Evolutionary conservation across 2,888 invertebrate genomes (phyloP).

Genomic region (Oscheius sp.): DNA sequence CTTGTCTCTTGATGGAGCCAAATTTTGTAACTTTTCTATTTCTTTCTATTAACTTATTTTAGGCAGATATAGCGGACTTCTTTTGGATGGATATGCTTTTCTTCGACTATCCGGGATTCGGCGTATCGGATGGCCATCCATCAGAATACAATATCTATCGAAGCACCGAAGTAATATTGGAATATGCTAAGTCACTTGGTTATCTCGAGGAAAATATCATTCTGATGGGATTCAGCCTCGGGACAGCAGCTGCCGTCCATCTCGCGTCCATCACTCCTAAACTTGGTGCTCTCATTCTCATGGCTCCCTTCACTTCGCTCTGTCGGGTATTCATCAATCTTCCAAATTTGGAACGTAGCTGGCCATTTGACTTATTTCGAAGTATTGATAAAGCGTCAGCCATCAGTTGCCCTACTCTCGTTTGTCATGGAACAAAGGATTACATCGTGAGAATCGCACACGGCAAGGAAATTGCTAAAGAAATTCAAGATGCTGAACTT

Average conservation of each 20-base stretch:
- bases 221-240: slow-evolving; percentile 45
- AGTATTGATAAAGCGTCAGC: slow-evolving; percentile 43
- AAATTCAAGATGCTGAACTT: slow-evolving; percentile 38
- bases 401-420: slow-evolving; percentile 46
- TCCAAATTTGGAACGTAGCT: slow-evolving; percentile 20
- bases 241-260: slow-evolving; percentile 24
- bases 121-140: slow-evolving; percentile 46
- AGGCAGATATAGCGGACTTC: slow-evolving; percentile 54
- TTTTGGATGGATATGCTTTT: slow-evolving; percentile 51
- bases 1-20: slow-evolving; percentile 55
- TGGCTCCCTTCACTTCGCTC: slow-evolving; percentile 57
- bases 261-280: slow-evolving; percentile 11
- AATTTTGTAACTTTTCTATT: slow-evolving; percentile 39
- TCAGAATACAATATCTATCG: slow-evolving; percentile 45
- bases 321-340: slow-evolving; percentile 34
- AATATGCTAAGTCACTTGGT: slow-evolving; percentile 39
- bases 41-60: background rate
- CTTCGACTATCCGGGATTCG: slow-evolving; percentile 56
- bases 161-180: slow-evolving; percentile 41
- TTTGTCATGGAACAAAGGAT: slow-evolving; percentile 52
- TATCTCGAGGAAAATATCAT: slow-evolving; percentile 46
- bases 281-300: slow-evolving; percentile 41
- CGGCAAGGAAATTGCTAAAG: slow-evolving; percentile 32
- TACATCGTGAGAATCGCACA: slow-evolving; percentile 42
- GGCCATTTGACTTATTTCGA: slow-evolving; percentile 46